Percentiles rank a stretch among this genome's conserved stretches.
Conservation (phyloP, 2,113 vertebrate species). For the Sprattus sprattus region DNA sequence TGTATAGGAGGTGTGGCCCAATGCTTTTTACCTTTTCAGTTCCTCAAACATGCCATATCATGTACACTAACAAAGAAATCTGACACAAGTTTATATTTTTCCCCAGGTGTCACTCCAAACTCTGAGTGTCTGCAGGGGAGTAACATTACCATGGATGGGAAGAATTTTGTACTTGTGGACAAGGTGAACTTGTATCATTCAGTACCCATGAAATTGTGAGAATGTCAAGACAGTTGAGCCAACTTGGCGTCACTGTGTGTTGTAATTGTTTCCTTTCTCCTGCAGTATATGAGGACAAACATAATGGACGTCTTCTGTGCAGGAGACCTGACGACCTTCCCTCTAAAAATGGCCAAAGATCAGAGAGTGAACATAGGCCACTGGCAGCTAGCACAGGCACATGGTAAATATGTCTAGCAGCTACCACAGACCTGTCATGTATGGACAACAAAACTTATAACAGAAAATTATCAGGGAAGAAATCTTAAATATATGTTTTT, state of each 20-base stretch:
- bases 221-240: not conserved
- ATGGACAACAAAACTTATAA: too few relatives aligned
- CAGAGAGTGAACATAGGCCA: conserved; percentile 69
- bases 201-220: not conserved
- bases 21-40: not conserved
- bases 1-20: conserved; percentile 37
- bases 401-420: conserved; percentile 63
- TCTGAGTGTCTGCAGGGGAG: conserved; percentile 70
- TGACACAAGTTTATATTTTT: conserved; percentile 11
- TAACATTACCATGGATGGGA: conserved; percentile 63
- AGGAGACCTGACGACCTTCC: conserved; percentile 78
- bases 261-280: not conserved
- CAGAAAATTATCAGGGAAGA: too few relatives aligned
- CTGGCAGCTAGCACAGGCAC: conserved; percentile 82
- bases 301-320: conserved; percentile 72
- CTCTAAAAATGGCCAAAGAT: conserved; percentile 67
- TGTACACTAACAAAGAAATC: not conserved
- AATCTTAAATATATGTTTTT: too few relatives aligned
- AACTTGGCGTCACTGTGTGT: not conserved
- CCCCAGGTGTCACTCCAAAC: conserved; percentile 72
- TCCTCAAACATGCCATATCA: not conserved
- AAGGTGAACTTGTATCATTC: conserved; percentile 66
- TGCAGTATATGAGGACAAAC: conserved; percentile 79
- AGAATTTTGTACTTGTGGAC: conserved; percentile 72
- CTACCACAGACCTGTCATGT: too few relatives aligned